Base-by-base conservation (phyloP, 2,888 invertebrate genomes). In the Doris montereyensis region DNA sequence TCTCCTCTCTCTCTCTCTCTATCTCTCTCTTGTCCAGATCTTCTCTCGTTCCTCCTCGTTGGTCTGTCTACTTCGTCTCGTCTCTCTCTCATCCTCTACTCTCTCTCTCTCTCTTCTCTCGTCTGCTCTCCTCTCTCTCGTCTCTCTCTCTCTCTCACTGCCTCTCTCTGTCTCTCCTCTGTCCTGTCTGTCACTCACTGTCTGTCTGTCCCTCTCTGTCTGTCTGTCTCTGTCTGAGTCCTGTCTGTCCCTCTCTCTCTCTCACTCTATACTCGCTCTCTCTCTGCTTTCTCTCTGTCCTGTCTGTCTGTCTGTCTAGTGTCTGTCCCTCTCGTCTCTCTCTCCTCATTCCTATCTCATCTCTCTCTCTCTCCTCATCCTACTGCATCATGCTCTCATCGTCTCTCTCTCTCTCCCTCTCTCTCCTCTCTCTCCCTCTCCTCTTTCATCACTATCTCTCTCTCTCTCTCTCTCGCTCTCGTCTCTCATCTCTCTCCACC, bases 391-490 rank as follows among this genome's bases (percentile, higher is more conserved):
- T n/a, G n/a, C n/a, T n/a, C n/a, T n/a, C n/a, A n/a, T n/a, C n/a
- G n/a, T n/a, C n/a, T n/a, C n/a, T n/a, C n/a, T n/a, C n/a, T n/a
- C n/a, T n/a, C n/a, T n/a, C n/a, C n/a, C n/a, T n/a, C n/a, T n/a
- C n/a, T n/a, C n/a, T n/a, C n/a, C n/a, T n/a, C n/a, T n/a, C n/a
- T n/a, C n/a, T n/a, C n/a, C n/a, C n/a, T n/a, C n/a, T n/a, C n/a
- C n/a, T n/a, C n/a, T n/a, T n/a, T n/a, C n/a, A n/a, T n/a, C n/a
- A n/a, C n/a, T n/a, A n/a, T n/a, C n/a, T n/a, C n/a, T n/a, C n/a
- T n/a, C n/a, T n/a, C n/a, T 65, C 65, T 78, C 52, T 30, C 60
- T 77, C 70, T 57, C 26, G 32, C 26, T 77, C 70, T 77, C 70
- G n/a, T n/a, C n/a, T n/a, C n/a, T n/a, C n/a, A 21, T 67, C 67